A percentile compares a stretch with the other conserved stretches of the same genome.
These are phyloP conservation scores for Ferrisia virgata DNA, from an alignment of 2,888 invertebrate species.

Conservation along the genomic window DNA sequence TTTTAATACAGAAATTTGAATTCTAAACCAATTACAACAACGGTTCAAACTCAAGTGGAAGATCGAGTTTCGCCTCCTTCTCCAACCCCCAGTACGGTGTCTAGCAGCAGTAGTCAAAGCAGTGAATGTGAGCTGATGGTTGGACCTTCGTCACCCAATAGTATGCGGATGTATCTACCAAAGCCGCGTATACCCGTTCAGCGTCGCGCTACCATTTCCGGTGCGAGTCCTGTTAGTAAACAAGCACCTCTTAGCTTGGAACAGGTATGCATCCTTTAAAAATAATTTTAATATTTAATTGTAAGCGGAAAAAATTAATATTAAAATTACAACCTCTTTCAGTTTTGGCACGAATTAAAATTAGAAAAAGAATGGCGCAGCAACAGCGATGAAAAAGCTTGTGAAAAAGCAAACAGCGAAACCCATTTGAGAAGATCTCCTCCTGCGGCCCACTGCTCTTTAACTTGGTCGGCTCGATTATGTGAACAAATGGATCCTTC, in stretches of 20 bases:
- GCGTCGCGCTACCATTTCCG: slow-evolving; percentile 83
- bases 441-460: slow-evolving; percentile 36
- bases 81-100: slow-evolving; percentile 37
- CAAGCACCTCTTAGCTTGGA: slow-evolving; percentile 66
- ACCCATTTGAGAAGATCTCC: slow-evolving; percentile 47
- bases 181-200: slow-evolving; percentile 73
- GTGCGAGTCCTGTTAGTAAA: slow-evolving; percentile 68
- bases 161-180: slow-evolving; percentile 66
- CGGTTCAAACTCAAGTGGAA: slow-evolving; percentile 10
- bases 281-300: no score
- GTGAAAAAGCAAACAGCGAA: slow-evolving; percentile 48
- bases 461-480: slow-evolving; percentile 32
- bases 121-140: slow-evolving; percentile 48
- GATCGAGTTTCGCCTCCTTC: slow-evolving; percentile 37
- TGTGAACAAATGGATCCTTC: slow-evolving; percentile 38
- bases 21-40: neutral
- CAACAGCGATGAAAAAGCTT: slow-evolving; percentile 48
- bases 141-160: slow-evolving; percentile 51
- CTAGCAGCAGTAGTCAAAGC: slow-evolving; percentile 47
- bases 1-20: neutral
- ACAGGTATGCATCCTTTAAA: slow-evolving; percentile 63
- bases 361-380: slow-evolving; percentile 56
- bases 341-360: slow-evolving; percentile 73
- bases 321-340: slow-evolving; percentile 49
- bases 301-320: neutral